These are phyloP conservation scores for Dendrolimus kikuchii DNA, from an alignment of 1,140 invertebrate species.

Conservation along the genomic window DNA sequence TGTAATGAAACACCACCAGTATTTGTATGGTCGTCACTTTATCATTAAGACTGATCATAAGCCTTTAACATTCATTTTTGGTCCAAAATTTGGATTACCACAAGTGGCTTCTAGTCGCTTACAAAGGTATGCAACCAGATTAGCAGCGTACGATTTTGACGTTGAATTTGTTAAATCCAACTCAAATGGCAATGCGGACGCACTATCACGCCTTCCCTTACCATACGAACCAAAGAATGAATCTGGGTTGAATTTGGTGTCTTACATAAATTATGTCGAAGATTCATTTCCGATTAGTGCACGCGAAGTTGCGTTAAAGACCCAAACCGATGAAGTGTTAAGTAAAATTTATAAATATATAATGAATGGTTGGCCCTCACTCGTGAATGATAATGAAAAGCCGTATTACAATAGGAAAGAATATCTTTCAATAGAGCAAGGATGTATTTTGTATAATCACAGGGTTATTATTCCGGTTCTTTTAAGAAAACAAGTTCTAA, in stretches of 20 bases:
- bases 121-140: slow-evolving; percentile 1
- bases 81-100: too few species aligned
- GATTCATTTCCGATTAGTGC: neutral
- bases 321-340: neutral
- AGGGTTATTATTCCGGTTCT: neutral
- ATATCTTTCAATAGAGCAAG: neutral
- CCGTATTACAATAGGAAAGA: slow-evolving; percentile 4
- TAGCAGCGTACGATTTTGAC: slow-evolving; percentile 1
- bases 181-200: neutral
- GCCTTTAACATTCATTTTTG: too few species aligned
- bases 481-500: slow-evolving; percentile 1
- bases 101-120: neutral
- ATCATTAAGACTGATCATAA: too few species aligned
- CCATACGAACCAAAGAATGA: neutral
- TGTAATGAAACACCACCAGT: neutral
- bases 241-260: neutral
- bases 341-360: slow-evolving; percentile 2
- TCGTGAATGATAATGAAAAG: slow-evolving; percentile 1
- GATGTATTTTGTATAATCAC: slow-evolving; percentile 3
- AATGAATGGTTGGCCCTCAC: slow-evolving; percentile 1
- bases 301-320: too few species aligned
- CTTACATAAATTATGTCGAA: neutral
- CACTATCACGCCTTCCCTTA: neutral
- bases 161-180: neutral
- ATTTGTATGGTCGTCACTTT: too few species aligned